phyloP scores from a whole-genome alignment of 1,140 invertebrate genomes.

The Pseudomyrmex pallidus region DNA sequence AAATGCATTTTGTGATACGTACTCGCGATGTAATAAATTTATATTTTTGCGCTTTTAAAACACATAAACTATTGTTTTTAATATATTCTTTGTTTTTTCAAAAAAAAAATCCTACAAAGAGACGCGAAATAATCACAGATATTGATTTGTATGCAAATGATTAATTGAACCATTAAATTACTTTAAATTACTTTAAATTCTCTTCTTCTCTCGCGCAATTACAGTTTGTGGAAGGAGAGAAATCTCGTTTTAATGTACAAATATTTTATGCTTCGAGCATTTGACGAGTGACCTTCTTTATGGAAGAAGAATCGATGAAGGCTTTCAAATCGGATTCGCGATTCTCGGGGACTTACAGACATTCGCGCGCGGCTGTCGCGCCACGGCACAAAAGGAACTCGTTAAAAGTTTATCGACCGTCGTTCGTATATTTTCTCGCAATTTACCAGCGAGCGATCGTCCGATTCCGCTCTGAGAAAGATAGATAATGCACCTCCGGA shows the following conservation, averaged over 20 bases:
- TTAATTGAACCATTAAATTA: conserved; percentile 8
- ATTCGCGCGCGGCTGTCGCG: conserved; percentile 49
- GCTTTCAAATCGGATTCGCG: conserved; percentile 55
- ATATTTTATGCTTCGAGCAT: conserved; percentile 26
- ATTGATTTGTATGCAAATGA: background rate
- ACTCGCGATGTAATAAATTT: background rate
- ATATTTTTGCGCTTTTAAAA: background rate
- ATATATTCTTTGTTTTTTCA: background rate
- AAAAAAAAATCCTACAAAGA: background rate
- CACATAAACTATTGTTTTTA: background rate
- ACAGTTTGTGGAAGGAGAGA: background rate
- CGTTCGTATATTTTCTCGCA: conserved; percentile 69
- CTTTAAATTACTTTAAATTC: background rate
- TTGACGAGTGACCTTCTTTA: conserved; percentile 49
- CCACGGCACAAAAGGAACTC: conserved; percentile 62
- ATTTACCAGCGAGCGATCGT: conserved; percentile 67
- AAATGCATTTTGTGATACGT: background rate
- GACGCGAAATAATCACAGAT: too few species aligned
- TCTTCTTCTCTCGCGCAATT: background rate
- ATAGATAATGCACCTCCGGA: conserved; percentile 60
- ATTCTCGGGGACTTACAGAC: conserved; percentile 37
- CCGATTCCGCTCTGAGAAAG: conserved; percentile 56
- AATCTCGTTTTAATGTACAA: conserved; percentile 13
- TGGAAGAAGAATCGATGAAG: conserved; percentile 19
- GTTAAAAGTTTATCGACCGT: conserved; percentile 73